A percentile compares a stretch with the other conserved stretches of the same genome.
phyloP scores from a whole-genome alignment of 92 coral and sea anemone genomes.

The Porites evermanni region DNA sequence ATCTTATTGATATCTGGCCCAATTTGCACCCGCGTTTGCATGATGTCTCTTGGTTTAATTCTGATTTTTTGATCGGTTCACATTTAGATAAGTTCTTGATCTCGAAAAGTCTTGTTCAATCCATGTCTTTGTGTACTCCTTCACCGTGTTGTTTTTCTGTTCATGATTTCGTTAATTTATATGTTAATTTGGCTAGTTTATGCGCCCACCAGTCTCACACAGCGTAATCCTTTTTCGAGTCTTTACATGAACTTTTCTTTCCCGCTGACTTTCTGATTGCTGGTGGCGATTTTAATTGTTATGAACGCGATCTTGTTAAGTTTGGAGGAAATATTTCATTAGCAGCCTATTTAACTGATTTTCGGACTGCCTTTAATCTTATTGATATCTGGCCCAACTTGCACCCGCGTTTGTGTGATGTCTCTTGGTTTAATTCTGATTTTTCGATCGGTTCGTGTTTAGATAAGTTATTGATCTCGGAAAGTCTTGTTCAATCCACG shows the following conservation, averaged over 20 bases:
- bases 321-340: not conserved
- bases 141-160: too few species aligned
- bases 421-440: too few species aligned
- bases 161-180: too few species aligned
- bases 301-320: slow-evolving; percentile 3
- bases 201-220: slow-evolving; percentile 29
- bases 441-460: too few species aligned
- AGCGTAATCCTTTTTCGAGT: slow-evolving; percentile 17
- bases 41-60: too few species aligned
- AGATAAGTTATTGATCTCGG: too few species aligned
- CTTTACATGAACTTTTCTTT: not conserved
- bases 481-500: too few species aligned
- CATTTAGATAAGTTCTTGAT: too few species aligned
- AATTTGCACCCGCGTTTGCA: not conserved
- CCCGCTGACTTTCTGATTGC: not conserved
- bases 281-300: slow-evolving; percentile 42
- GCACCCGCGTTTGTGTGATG: not conserved
- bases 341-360: not conserved
- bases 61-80: too few species aligned
- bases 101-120: too few species aligned
- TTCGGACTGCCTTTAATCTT: not conserved
- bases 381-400: not conserved
- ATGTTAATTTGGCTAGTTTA: not conserved
- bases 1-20: not conserved
- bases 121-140: too few species aligned